Conservation (phyloP, 1,140 invertebrate species). For the Pemphigus obesinymphae region DNA sequence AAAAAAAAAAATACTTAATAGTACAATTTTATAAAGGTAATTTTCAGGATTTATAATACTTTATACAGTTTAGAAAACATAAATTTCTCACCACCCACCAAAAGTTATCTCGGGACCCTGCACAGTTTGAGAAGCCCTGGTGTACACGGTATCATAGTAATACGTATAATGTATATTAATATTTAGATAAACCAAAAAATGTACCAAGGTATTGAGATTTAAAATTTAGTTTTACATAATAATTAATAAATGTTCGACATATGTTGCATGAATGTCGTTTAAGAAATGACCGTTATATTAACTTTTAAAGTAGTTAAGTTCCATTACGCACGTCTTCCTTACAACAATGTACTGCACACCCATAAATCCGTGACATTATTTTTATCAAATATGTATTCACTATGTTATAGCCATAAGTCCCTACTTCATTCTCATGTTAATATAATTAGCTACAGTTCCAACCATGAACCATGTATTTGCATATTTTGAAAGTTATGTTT, state of each 20-base stretch:
- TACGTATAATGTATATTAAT: no score
- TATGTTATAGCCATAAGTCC: not conserved
- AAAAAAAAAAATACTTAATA: no score
- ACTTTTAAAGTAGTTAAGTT: slow-evolving; percentile 33
- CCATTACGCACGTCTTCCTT: slow-evolving; percentile 13
- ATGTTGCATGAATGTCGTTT: not conserved
- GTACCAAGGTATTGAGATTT: no score
- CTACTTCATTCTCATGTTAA: not conserved
- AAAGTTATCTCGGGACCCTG: no score
- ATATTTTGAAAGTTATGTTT: slow-evolving; percentile 12
- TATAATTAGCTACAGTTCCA: not conserved
- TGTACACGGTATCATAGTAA: no score
- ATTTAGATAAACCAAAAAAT: no score
- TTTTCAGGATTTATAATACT: no score
- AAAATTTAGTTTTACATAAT: no score
- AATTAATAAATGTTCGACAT: not conserved
- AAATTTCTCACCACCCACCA: no score
- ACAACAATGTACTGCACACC: slow-evolving; percentile 34
- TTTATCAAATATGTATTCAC: slow-evolving; percentile 17
- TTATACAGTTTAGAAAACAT: no score
- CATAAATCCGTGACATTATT: slow-evolving; percentile 36
- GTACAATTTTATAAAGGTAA: no score
- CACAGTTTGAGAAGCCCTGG: no score
- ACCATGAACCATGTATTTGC: not conserved
- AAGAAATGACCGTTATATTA: slow-evolving; percentile 13